Base-by-base conservation (phyloP, 2,113 vertebrate species). In the Coracopsis vasa region DNA sequence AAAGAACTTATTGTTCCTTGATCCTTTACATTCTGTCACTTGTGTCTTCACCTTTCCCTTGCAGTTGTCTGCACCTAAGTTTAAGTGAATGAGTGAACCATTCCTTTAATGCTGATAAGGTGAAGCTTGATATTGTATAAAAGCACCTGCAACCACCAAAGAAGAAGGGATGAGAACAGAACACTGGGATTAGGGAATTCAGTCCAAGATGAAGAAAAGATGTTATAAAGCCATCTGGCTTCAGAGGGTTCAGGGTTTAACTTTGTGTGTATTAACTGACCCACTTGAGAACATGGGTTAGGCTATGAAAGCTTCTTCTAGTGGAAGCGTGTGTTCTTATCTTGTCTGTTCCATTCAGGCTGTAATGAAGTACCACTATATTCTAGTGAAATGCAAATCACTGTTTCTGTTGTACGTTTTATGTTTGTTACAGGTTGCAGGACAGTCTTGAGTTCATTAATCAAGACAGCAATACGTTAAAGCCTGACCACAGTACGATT, bases 371-470 rank as follows among this genome's bases (percentile, higher is more conserved):
- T n/a, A 17, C 51, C 13, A 27, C 24, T 41, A 2, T 39, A 5
- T 41, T 53, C 41, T 54, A 16, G 48, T 89, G 84, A 72, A 90
- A 71, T 75, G 74, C 58, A 86, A 89, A 93, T 92, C 65, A 86
- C 66, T 81, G 64, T 0, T 53, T 88, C 42, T 75, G 29, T 86
- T 88, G 3, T 37, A 8, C 73, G 39, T 85, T 95, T 82, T 94
- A 33, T 94, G 71, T 88, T 95, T 70, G 44, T 41, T 77, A 12
- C 72, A 99, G 99, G 97, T 98, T 99, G 92, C 99, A 99, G 96
- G 99, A 99, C 97, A 99, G 99, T 97, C 98, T 99, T 88, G 99
- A 99, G 98, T 99, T 99, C 97, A 99, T 99, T 91, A 99, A 98
- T 96, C 99, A 99, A 91, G 99, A 99, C 92, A 98, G 97, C 82